A percentile compares a stretch with the other conserved stretches of the same genome.
Evolutionary conservation across 1,140 invertebrate genomes (phyloP).

Genomic region (Chrysoperla carnea): DNA sequence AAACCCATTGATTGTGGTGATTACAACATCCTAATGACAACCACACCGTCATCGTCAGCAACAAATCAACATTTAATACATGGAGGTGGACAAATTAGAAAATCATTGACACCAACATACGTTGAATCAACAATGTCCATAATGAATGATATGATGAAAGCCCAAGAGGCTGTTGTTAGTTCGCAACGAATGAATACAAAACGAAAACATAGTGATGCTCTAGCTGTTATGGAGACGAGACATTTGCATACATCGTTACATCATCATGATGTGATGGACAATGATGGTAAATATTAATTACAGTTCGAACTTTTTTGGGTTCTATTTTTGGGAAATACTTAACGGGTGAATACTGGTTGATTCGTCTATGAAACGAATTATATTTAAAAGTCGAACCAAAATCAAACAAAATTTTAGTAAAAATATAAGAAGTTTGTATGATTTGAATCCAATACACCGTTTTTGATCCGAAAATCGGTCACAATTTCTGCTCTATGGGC

Average conservation of each 20-base stretch:
- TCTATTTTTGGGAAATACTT: slow-evolving; percentile 1
- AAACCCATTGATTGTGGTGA: not conserved
- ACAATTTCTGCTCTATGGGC: too few relatives aligned
- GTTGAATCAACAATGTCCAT: slow-evolving; percentile 15
- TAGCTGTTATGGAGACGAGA: slow-evolving; percentile 18
- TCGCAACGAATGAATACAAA: slow-evolving; percentile 13
- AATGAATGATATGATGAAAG: slow-evolving; percentile 13
- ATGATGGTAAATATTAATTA: slow-evolving; percentile 12
- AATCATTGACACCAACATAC: slow-evolving; percentile 14
- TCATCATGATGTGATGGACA: slow-evolving; percentile 12
- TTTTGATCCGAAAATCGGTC: too few relatives aligned
- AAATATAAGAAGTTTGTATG: too few relatives aligned
- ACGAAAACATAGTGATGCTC: slow-evolving; percentile 16
- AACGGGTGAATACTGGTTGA: too few relatives aligned
- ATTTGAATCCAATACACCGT: too few relatives aligned
- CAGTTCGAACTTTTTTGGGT: not conserved
- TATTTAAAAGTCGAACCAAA: too few relatives aligned
- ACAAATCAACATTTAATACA: too few relatives aligned
- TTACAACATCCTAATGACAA: not conserved
- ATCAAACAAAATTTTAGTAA: too few relatives aligned
- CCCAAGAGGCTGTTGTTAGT: slow-evolving; percentile 15
- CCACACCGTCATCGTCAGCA: not conserved
- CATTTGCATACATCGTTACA: slow-evolving; percentile 15
- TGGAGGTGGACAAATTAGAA: not conserved
- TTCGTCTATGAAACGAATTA: too few relatives aligned